Conservation (phyloP, 2,113 vertebrate genomes). For the Oncorhynchus kisutch region DNA sequence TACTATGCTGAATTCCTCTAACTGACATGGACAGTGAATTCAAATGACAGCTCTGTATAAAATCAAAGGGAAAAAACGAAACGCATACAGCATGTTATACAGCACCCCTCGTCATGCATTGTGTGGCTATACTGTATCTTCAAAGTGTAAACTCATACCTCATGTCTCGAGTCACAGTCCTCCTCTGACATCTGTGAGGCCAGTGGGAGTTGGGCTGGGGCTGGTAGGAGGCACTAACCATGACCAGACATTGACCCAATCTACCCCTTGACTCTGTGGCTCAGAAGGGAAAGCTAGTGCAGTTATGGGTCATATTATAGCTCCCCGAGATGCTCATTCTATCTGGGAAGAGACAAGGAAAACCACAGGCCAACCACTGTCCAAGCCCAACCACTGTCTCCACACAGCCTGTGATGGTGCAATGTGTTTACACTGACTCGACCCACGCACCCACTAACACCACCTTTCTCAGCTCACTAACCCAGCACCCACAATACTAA, state of each 20-base stretch:
- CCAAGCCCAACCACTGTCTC: slow-evolving; percentile 10
- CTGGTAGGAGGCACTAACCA: not conserved
- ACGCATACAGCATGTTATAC: slow-evolving; percentile 16
- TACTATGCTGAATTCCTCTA: slow-evolving; percentile 32
- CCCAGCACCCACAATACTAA: slow-evolving; percentile 16
- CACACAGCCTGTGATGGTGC: slow-evolving; percentile 22
- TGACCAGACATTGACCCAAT: slow-evolving; percentile 36
- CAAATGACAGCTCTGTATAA: slow-evolving; percentile 32
- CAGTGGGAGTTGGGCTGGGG: not conserved
- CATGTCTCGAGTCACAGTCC: not conserved
- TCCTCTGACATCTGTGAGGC: slow-evolving; percentile 12
- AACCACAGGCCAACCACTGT: too few species aligned
- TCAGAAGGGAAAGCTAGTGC: not conserved
- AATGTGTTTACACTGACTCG: slow-evolving; percentile 44
- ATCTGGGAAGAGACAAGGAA: not conserved
- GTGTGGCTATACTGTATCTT: slow-evolving; percentile 25
- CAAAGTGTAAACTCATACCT: slow-evolving; percentile 28
- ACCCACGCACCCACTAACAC: slow-evolving; percentile 24
- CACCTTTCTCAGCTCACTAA: slow-evolving; percentile 9
- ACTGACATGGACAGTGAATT: slow-evolving; percentile 36
- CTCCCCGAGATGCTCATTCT: not conserved
- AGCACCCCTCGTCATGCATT: slow-evolving; percentile 7
- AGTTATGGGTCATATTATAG: not conserved
- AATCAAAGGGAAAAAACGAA: slow-evolving; percentile 33
- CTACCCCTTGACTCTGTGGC: not conserved